phyloP scores from a whole-genome alignment of 2,888 invertebrate species.

The Mactromeris polynyma region DNA sequence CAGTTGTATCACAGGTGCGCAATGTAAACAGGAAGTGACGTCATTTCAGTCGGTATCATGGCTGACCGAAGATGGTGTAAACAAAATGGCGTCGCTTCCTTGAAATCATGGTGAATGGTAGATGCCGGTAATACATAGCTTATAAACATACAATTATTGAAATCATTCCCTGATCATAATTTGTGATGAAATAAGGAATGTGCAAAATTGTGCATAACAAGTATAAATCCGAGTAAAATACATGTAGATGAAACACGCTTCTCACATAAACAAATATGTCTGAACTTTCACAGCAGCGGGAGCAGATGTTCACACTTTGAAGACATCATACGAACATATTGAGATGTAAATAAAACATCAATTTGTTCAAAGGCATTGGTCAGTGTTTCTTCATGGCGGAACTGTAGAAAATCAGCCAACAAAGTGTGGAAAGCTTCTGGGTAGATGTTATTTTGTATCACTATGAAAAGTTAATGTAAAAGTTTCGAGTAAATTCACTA shows the following conservation, averaged over 20 bases:
- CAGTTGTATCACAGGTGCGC: conserved; percentile 69
- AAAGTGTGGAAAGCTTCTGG: conserved; percentile 41
- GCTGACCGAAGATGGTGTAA: conserved; percentile 70
- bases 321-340: conserved; percentile 53
- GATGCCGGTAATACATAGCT: conserved; percentile 31
- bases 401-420: conserved; percentile 41
- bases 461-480: not conserved
- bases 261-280: conserved; percentile 1
- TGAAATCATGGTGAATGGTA: conserved; percentile 69
- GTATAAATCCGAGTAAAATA: not conserved
- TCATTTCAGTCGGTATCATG: conserved; percentile 74
- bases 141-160: conserved; percentile 28
- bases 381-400: not conserved
- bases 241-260: conserved; percentile 2
- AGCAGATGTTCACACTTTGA: conserved; percentile 22
- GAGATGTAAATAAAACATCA: not conserved
- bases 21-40: conserved; percentile 62
- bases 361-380: not conserved
- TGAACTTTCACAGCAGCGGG: conserved; percentile 28
- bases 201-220: conserved; percentile 23
- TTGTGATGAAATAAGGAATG: conserved; percentile 67
- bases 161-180: conserved; percentile 67
- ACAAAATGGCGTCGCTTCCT: conserved; percentile 67
- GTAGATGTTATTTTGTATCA: conserved; percentile 35
- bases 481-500: too few species aligned